Base-by-base conservation (phyloP, 2,888 invertebrate genomes). In the Cabera pusaria region DNA sequence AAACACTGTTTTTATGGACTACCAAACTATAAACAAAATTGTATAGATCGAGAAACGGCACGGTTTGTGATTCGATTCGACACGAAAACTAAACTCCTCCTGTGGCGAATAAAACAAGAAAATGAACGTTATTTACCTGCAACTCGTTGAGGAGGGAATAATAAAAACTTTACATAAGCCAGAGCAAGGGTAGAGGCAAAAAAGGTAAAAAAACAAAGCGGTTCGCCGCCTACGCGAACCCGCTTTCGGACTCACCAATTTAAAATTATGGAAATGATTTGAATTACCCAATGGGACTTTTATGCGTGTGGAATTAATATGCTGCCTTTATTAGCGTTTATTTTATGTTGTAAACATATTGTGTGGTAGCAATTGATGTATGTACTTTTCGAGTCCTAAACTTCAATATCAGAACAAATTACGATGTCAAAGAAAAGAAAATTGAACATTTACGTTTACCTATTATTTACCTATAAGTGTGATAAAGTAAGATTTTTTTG, bases 51-150 rank as follows among this genome's bases (percentile, higher is more conserved):
- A n/a, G n/a, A n/a, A n/a, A 27, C 39, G 3, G 38, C 25, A 14
- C 31, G 25, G n/a, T 14, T n/a, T 2, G 17, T 7, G 8, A 27
- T 39, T 20, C 28, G 28, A 46, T 37, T 34, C 23, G 36, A 46
- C 37, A 39, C 49, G 34, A 52, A 55, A 48, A 26, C 22, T 28
- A 29, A 29, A 43, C 64, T 69, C 66, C 64, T 64, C 55, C 61
- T 61, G 56, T 64, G 49, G 64, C 68, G 65, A 76, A 75, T 68
- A 58, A 71, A 81, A 77, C 65, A 73, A 72, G 73, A 80, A 78
- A 78, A 72, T 24, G 36, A 78, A 63, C 61, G 61, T 58, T 74
- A 83, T 82, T 75, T 85, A 87, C 86, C 83, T 84, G 83, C 77
- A 75, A 70, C 61, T 27, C 26, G 60, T 62, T 69, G 69, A 65